Conservation (phyloP, 1,140 invertebrate genomes). For the Chironomus tepperi region DNA sequence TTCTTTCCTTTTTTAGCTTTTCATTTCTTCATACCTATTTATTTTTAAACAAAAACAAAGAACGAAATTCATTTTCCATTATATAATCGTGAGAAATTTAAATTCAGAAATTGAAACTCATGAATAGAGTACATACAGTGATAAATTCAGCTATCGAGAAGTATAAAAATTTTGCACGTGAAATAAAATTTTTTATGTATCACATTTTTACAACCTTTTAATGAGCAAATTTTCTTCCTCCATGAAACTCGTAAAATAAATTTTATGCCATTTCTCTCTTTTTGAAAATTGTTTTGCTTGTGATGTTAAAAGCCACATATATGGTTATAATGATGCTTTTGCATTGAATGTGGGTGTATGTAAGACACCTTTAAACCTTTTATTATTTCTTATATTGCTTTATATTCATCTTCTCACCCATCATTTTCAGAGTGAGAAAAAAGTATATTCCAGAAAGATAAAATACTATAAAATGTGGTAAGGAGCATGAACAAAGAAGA, state of each 20-base stretch:
- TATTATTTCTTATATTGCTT: neutral
- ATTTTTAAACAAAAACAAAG: no score
- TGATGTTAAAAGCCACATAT: conserved; percentile 1
- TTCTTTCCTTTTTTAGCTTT: no score
- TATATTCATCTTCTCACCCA: no score
- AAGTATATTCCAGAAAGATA: neutral
- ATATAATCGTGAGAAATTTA: no score
- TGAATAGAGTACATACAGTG: no score
- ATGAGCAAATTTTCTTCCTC: conserved; percentile 12
- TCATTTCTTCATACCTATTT: no score
- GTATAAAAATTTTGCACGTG: no score
- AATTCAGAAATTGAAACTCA: no score
- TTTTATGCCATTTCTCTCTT: neutral
- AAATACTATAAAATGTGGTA: conserved; percentile 6
- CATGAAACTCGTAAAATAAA: neutral
- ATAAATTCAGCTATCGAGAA: no score
- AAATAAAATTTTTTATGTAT: neutral
- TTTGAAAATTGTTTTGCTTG: neutral
- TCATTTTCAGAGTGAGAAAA: no score
- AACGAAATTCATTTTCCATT: no score
- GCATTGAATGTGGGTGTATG: conserved; percentile 1
- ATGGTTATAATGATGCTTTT: neutral
- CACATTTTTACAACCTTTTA: neutral
- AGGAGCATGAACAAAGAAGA: neutral
- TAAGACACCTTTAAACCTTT: conserved; percentile 8